phyloP scores from a whole-genome alignment of 2,797 vertebrate genomes.

The Fratercula arctica region DNA sequence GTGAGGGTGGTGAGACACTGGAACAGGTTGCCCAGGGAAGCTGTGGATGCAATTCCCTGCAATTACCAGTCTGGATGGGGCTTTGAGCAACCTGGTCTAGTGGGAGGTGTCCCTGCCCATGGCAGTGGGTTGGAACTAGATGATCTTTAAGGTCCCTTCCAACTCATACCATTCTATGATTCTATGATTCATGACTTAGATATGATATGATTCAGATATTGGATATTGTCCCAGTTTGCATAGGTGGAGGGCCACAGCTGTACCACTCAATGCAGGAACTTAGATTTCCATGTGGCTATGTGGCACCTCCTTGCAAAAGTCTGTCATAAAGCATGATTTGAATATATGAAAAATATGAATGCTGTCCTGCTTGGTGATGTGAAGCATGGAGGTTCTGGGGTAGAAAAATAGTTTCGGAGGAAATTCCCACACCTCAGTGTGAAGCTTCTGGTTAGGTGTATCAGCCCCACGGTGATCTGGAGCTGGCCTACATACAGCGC shows the following conservation, averaged over 20 bases:
- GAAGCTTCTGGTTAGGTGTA: neutral
- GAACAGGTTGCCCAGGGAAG: neutral
- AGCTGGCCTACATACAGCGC: neutral
- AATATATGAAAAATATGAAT: neutral
- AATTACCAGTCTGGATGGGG: neutral
- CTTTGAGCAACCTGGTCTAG: neutral
- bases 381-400: neutral
- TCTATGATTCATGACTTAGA: neutral
- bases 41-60: no score
- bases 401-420: neutral
- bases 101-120: neutral
- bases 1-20: neutral
- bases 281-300: neutral
- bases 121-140: neutral
- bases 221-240: neutral
- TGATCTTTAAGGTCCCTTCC: neutral
- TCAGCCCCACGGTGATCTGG: rapidly evolving
- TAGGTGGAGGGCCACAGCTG: neutral
- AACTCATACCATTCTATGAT: neutral
- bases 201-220: no score
- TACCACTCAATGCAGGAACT: neutral
- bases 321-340: neutral
- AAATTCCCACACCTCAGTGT: neutral
- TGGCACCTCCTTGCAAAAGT: neutral
- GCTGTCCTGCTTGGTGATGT: neutral